Evolutionary conservation across 1,140 invertebrate genomes (phyloP), one percentile per base, ranked within the genome.

Genomic region (Eumaeus atala): DNA sequence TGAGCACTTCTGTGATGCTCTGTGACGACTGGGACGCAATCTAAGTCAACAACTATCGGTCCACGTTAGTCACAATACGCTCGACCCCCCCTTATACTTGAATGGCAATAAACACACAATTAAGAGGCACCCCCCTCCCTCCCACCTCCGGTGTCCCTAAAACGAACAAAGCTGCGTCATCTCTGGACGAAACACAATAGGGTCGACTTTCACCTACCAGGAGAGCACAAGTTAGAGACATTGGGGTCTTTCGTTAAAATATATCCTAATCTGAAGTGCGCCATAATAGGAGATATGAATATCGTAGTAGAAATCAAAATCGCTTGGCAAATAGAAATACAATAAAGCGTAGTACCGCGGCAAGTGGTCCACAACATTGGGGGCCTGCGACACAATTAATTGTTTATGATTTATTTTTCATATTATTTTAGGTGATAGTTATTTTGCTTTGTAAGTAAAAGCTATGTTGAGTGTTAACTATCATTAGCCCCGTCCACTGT

Each of bases 321-420:
- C 35, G 50, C 48, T 54, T 54, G 16, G 40, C 42, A 14, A 18
- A 17, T 10, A 10, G 17, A 51, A 56, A 58, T 49, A 51, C 57
- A 62, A 58, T 42, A 55, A 54, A 59, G 40, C 58, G 48, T 35
- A 59, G 49, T 58, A 62, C 59, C 65, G 48, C 66, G 66, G 64
- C 61, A 65, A 70, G 67, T 67, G 67, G 66, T 73, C 65, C 58
- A 71, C 61, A 67, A 66, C 65, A 66, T 71, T 59, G 65, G 62
- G 69, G 67, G 66, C 60, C 67, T 49, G 67, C 67, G 62, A 63
- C 66, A 67, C 62, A 65, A 68, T 73, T 63, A 66, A 61, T 66
- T 65, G 61, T 66, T 66, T 62, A 61, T 67, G 64, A 64, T 70
- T 59, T 62, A 64, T 60, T 51, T 28, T 28, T 28, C 21, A 28